Conservation (phyloP, 1,140 invertebrate genomes). For the Drosophila navojoa region DNA sequence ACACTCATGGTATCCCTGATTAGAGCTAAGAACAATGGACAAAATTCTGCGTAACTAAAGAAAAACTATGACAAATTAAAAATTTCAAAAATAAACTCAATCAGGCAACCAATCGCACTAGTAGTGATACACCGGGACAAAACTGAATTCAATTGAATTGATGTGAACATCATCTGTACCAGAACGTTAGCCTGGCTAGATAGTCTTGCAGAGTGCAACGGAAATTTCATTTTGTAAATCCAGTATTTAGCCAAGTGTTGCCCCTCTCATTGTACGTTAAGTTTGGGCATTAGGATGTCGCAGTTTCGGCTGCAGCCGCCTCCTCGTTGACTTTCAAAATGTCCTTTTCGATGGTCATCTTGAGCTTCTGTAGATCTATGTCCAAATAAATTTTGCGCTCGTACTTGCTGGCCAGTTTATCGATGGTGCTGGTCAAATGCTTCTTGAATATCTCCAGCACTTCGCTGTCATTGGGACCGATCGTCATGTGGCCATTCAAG, state of each 20-base stretch:
- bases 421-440: conserved; percentile 32
- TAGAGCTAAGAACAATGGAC: background rate
- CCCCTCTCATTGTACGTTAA: no score
- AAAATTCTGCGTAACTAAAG: background rate
- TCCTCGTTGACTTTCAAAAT: conserved; percentile 50
- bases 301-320: conserved; percentile 34
- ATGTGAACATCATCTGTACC: background rate
- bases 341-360: conserved; percentile 48
- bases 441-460: conserved; percentile 34
- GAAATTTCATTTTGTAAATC: background rate
- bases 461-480: conserved; percentile 33
- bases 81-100: background rate
- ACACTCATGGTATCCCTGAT: background rate
- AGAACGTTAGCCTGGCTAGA: background rate
- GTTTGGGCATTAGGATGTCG: background rate
- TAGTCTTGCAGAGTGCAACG: background rate
- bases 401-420: conserved; percentile 41
- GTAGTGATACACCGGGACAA: background rate
- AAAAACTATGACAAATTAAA: background rate
- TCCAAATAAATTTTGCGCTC: conserved; percentile 47
- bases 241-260: background rate
- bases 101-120: background rate
- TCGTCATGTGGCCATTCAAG: conserved; percentile 11
- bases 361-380: conserved; percentile 49
- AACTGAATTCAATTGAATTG: background rate